These are phyloP conservation scores for Odontamblyopus lacepedii DNA, from an alignment of 2,797 vertebrate genomes.

Conservation along the genomic window DNA sequence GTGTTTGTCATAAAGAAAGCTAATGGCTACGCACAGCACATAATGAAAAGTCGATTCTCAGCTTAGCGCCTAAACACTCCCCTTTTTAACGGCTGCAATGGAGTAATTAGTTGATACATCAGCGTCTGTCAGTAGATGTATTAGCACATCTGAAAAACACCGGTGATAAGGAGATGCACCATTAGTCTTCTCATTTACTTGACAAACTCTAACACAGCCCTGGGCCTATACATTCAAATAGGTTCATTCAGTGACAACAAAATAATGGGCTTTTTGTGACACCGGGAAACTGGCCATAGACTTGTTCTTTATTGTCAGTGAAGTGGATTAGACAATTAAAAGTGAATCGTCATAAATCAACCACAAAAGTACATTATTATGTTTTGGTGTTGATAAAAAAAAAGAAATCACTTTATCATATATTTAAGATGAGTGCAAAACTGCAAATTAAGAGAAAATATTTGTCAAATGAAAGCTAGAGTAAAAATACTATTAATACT, in stretches of 20 bases:
- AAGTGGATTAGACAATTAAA: neutral
- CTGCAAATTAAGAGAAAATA: neutral
- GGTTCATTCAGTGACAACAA: constrained; percentile 49
- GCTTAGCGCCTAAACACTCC: constrained; percentile 37
- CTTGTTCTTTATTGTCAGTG: neutral
- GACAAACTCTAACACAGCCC: constrained; percentile 62
- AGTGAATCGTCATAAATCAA: too few relatives aligned
- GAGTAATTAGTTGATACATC: constrained; percentile 66
- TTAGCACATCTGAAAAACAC: constrained; percentile 62
- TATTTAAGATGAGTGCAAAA: neutral
- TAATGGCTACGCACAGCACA: constrained; percentile 16
- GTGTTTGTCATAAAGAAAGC: constrained; percentile 30
- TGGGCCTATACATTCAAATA: constrained; percentile 56
- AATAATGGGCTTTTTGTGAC: constrained; percentile 47
- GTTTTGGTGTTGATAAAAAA: neutral
- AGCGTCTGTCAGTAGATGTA: constrained; percentile 66
- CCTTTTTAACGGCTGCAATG: constrained; percentile 52
- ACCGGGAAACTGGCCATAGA: constrained; percentile 13
- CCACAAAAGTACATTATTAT: neutral
- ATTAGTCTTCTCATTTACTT: constrained; percentile 75
- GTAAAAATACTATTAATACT: too few relatives aligned
- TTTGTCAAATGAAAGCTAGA: too few relatives aligned
- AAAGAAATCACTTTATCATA: neutral
- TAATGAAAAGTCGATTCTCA: constrained; percentile 25
- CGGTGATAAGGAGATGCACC: constrained; percentile 67